Evolutionary conservation across 2,888 invertebrate species (phyloP), one percentile per base, ranked within the genome.

Genomic region (Stratiomys singularior): DNA sequence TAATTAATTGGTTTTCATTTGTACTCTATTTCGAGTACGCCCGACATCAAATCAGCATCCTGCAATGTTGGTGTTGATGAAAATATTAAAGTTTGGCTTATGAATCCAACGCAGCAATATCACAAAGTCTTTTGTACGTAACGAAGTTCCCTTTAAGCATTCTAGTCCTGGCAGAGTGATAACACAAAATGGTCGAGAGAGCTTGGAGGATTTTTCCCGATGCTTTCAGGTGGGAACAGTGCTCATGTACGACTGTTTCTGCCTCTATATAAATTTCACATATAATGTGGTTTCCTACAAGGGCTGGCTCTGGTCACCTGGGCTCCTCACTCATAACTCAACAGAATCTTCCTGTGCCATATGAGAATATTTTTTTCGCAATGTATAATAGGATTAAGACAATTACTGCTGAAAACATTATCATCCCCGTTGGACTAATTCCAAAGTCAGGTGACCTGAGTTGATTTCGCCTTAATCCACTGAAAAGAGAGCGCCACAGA

Each of bases 301-400:
- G 37, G 37, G 9, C 37, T 37, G 37, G 9, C 5, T 37, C 37
- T 37, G 37, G 37, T 37, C 37, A 37, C 37, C 37, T 37, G 9
- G 5, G 37, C 3, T 5, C 9, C 37, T 37, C 37, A 37, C 37
- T 37, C 37, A 37, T 37, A 37, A 37, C 37, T 37, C 37, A 37
- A 37, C 37, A 37, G 37, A 3, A 37, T 37, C 37, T 37, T 37
- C 37, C 37, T 37, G 5, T 9, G 37, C 37, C 37, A 37, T 58
- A 58, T 18, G 58, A 23, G 58, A 69, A 47, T 23, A 44, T 69
- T 46, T 23, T 37, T 46, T 23, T 15, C 47, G 46, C 46, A 47
- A n/a, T 37, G 30, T 11, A 66, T 66, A 69, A 69, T 69, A 69
- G 46, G 69, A 69, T 69, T 69, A 69, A 69, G 69, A 69, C 69